Percentiles rank a stretch among this genome's conserved stretches.
These are phyloP conservation scores for Sesia apiformis DNA, from an alignment of 2,888 invertebrate species.

Conservation along the genomic window DNA sequence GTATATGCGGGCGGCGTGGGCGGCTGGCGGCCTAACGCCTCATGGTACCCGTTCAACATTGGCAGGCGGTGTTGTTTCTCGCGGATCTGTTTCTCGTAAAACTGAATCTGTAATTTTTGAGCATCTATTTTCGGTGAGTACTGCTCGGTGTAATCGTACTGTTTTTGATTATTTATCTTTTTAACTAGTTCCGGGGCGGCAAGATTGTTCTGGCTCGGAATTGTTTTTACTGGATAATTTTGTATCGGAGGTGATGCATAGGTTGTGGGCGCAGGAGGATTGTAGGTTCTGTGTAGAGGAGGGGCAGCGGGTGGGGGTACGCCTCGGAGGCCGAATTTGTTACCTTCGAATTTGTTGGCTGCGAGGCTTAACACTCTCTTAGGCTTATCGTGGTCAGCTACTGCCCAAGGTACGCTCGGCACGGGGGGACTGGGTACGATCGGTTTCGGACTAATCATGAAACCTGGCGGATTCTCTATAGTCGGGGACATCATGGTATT, in stretches of 20 bases:
- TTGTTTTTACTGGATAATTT: conserved; percentile 41
- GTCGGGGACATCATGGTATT: conserved; percentile 37
- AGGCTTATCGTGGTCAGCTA: conserved; percentile 45
- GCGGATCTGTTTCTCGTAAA: conserved; percentile 64
- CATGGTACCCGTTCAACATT: conserved; percentile 25
- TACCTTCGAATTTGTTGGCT: conserved; percentile 71
- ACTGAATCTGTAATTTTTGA: conserved; percentile 60
- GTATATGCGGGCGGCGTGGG: conserved; percentile 40
- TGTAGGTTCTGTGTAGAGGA: conserved; percentile 10
- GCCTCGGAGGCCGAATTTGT: conserved; percentile 14
- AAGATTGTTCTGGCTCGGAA: conserved; percentile 53
- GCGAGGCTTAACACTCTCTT: conserved; percentile 68
- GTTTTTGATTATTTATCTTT: conserved; percentile 19
- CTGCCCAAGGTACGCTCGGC: conserved; percentile 57
- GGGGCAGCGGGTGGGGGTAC: conserved; percentile 12
- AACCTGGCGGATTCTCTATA: conserved; percentile 19
- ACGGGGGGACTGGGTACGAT: conserved; percentile 24
- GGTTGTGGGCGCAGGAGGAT: conserved; percentile 20
- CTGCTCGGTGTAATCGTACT: neutral
- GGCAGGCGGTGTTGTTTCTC: conserved; percentile 43
- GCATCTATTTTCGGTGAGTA: conserved; percentile 44
- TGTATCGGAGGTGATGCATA: conserved; percentile 14
- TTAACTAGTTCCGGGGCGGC: conserved; percentile 61
- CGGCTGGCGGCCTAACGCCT: conserved; percentile 20
- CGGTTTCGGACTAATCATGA: conserved; percentile 13